phyloP scores from a whole-genome alignment of 92 coral and sea anemone species.

The Bergia puertoricense region DNA sequence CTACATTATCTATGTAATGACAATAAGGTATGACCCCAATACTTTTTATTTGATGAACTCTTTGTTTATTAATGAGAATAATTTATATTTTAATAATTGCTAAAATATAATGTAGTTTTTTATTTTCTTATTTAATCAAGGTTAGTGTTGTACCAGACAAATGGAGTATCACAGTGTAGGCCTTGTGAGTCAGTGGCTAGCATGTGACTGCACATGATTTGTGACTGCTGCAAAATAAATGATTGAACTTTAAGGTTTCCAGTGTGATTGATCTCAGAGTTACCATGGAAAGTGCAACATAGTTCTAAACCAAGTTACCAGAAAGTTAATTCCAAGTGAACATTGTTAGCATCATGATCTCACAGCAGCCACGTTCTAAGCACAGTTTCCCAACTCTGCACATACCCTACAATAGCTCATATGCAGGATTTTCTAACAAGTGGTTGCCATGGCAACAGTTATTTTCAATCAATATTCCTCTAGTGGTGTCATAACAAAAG shows the following conservation, averaged over 20 bases:
- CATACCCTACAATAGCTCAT: neutral
- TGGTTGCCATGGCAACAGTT: constrained; percentile 16
- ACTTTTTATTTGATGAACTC: neutral
- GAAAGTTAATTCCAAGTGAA: neutral
- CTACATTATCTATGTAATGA: neutral
- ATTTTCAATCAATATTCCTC: constrained; percentile 8
- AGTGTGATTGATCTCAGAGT: neutral
- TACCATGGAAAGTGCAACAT: too few relatives aligned
- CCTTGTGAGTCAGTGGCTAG: constrained; percentile 27
- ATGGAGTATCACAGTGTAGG: neutral
- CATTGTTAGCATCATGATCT: neutral
- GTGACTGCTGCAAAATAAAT: constrained; percentile 18
- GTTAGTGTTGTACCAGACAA: constrained; percentile 16
- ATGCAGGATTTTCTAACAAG: neutral
- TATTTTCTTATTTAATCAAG: neutral
- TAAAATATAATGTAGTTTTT: neutral
- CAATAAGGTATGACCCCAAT: too few relatives aligned
- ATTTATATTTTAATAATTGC: neutral
- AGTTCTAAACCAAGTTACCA: too few relatives aligned
- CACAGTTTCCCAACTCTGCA: constrained; percentile 15
- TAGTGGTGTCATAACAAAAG: neutral
- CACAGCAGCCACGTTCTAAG: neutral
- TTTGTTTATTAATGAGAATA: neutral
- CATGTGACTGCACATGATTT: constrained; percentile 16
- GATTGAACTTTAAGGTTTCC: constrained; percentile 1